Conservation (phyloP, 1,140 invertebrate species). For the Watersipora subatra region DNA sequence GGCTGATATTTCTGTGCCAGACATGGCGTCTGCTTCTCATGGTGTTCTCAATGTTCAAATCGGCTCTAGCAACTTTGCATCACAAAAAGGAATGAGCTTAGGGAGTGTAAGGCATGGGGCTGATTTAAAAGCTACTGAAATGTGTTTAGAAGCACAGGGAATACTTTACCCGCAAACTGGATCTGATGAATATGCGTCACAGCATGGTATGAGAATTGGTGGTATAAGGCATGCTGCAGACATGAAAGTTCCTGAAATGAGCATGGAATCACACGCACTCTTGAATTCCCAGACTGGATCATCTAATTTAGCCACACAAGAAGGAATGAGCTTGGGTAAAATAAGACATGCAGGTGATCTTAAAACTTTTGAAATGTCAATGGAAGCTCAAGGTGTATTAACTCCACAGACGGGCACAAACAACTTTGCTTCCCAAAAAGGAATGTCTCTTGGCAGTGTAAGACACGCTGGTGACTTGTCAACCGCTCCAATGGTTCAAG, state of each 20-base stretch:
- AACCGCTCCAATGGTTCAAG: neutral
- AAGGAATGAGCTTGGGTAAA: no score
- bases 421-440: neutral
- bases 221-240: slow-evolving; percentile 9
- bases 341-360: no score
- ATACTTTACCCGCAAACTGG: no score
- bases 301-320: no score
- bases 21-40: slow-evolving; percentile 44
- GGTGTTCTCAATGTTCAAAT: slow-evolving; percentile 75
- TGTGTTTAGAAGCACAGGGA: slow-evolving; percentile 45
- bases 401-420: no score
- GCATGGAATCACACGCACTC: neutral
- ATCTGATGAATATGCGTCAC: slow-evolving; percentile 58
- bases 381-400: no score
- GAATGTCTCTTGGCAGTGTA: neutral
- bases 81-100: slow-evolving; percentile 51
- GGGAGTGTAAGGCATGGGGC: slow-evolving; percentile 47
- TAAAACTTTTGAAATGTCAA: no score
- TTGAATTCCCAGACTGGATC: no score
- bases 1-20: slow-evolving; percentile 6
- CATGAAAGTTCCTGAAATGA: slow-evolving; percentile 2
- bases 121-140: slow-evolving; percentile 19
- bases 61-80: slow-evolving; percentile 65
- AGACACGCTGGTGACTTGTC: neutral
- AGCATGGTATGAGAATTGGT: slow-evolving; percentile 40